Percentiles rank a stretch among this genome's conserved stretches.
Conservation (phyloP, 2,888 invertebrate genomes). For the Kryphioiulus occultus region DNA sequence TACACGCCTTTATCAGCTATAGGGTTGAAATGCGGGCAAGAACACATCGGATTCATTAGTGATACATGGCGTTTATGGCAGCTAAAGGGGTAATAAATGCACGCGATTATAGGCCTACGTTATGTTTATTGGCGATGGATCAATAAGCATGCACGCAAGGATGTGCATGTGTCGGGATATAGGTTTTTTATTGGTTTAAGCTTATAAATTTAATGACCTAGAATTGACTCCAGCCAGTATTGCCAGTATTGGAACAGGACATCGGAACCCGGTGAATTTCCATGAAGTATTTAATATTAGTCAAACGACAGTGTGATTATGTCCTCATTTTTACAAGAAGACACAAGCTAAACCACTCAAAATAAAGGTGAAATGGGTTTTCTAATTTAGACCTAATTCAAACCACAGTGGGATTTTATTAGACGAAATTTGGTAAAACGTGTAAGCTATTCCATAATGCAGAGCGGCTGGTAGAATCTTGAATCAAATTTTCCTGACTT, state of each 20-base stretch:
- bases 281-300: neutral
- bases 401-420: no score
- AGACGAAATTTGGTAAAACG: no score
- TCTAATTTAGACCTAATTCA: no score
- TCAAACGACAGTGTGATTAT: no score
- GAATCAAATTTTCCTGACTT: no score
- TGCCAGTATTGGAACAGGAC: neutral
- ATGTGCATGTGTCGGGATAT: neutral
- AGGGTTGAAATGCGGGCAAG: neutral
- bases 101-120: neutral
- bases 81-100: constrained; percentile 32
- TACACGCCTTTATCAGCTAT: neutral
- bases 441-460: no score
- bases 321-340: no score
- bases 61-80: constrained; percentile 13
- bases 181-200: neutral
- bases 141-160: neutral
- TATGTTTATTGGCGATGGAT: constrained; percentile 29
- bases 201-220: neutral
- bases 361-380: no score
- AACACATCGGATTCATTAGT: neutral
- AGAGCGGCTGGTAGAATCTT: no score
- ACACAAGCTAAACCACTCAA: no score
- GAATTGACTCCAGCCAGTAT: neutral
- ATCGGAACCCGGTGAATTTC: neutral